Base-by-base conservation (phyloP, 2,888 invertebrate species). In the Crioceris asparagi region DNA sequence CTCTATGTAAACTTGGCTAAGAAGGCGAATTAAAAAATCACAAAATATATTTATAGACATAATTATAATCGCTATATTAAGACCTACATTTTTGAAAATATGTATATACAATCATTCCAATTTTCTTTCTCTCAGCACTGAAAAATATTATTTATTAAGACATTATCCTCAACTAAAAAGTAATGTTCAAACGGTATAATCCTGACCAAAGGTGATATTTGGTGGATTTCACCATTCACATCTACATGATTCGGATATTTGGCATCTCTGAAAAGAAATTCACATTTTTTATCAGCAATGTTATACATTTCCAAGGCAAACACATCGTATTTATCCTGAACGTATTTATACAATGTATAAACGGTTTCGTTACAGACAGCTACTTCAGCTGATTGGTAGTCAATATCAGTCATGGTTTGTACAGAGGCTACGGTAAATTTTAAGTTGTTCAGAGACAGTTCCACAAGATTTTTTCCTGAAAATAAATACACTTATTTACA, bases 331-430 rank as follows among this genome's bases (percentile, higher is more conserved):
- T 49, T 41, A 18, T 38, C 40, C 31, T 2, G 27, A 8, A 31
- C 40, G n/a, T 47, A 36, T 30, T 49, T 56, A 34, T 52, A 55
- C 7, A 56, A 38, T 4, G 55, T 55, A 35, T 53, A 56, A 14
- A 54, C 35, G 12, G 40, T 33, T 34, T 54, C 48, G 14, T 48
- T 37, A 41, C 57, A 54, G 3, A 54, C 29, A 10, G 48, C 44
- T 3, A 53, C 48, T 33, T 58, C 51, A 17, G 53, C 42, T 35
- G 42, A 38, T 35, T 50, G 50, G 39, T 36, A 46, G 30, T 45
- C 18, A 34, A 32, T 27, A 43, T 41, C 18, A 31, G 39, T 35
- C 31, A 42, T 23, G 37, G 27, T 17, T 38, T 36, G 40, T 30
- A 43, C 17, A 7, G 45, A 40, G 4, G 47, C 37, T 26, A 51